Conservation (phyloP, 2,888 invertebrate species). For the Rugalucina vietnamica region DNA sequence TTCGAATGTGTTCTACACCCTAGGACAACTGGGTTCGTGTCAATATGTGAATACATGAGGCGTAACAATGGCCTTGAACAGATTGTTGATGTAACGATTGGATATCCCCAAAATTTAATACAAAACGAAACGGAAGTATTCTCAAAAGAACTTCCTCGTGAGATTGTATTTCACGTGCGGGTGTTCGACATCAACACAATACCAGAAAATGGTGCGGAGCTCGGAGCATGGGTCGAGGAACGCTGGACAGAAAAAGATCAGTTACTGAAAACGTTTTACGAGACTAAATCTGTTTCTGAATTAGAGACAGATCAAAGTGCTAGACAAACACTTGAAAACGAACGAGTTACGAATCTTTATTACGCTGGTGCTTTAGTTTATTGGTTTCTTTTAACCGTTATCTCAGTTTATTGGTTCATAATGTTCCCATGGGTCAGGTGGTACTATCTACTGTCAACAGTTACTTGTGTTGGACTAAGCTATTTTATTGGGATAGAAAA, state of each 20-base stretch:
- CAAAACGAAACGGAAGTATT: constrained; percentile 90
- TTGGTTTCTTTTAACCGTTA: constrained; percentile 10
- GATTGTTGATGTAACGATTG: constrained; percentile 93
- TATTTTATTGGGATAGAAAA: constrained; percentile 5
- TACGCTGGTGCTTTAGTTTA: constrained; percentile 30
- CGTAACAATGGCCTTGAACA: constrained; percentile 88
- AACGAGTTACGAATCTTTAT: constrained; percentile 34
- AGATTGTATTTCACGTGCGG: constrained; percentile 91
- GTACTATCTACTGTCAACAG: constrained; percentile 1
- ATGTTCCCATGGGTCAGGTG: neutral
- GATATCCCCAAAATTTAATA: constrained; percentile 90
- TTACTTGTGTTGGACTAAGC: neutral
- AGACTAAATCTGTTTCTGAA: constrained; percentile 4
- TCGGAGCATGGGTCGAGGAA: constrained; percentile 80
- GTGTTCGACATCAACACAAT: constrained; percentile 73
- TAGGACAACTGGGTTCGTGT: constrained; percentile 90
- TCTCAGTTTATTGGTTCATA: neutral
- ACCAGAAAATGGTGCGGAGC: constrained; percentile 58
- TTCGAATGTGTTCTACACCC: constrained; percentile 93
- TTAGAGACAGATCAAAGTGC: neutral
- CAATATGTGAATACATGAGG: constrained; percentile 83
- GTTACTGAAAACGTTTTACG: constrained; percentile 75
- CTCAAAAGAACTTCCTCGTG: constrained; percentile 90
- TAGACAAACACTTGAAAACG: constrained; percentile 26
- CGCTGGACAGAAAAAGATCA: constrained; percentile 84